Conservation (phyloP, 2,113 vertebrate species). For the Pogona vitticeps region DNA sequence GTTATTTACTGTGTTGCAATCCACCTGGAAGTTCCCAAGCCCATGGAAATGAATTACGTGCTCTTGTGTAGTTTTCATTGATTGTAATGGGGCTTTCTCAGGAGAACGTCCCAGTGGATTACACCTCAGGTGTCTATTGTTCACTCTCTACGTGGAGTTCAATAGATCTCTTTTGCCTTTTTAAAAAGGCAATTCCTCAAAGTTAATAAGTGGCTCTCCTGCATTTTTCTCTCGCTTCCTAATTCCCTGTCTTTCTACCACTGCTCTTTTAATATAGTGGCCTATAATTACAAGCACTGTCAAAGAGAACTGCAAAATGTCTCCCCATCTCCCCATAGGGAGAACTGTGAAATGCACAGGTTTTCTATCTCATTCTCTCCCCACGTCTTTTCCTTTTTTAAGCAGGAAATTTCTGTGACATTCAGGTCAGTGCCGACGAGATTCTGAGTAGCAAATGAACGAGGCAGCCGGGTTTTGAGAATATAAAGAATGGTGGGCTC, state of each 20-base stretch:
- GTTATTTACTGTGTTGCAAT: neutral
- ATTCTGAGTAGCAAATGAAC: slow-evolving; percentile 35
- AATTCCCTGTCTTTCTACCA: slow-evolving; percentile 31
- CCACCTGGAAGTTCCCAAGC: neutral
- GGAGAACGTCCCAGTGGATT: slow-evolving; percentile 22
- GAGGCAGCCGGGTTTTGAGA: slow-evolving; percentile 18
- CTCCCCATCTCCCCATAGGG: neutral
- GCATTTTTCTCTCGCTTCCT: slow-evolving; percentile 8
- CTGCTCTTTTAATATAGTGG: slow-evolving; percentile 19
- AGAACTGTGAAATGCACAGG: slow-evolving; percentile 6
- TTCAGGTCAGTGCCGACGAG: slow-evolving; percentile 12
- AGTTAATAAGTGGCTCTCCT: slow-evolving; percentile 6
- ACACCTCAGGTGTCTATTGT: slow-evolving; percentile 28
- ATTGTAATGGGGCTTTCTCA: neutral
- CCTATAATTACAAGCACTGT: slow-evolving; percentile 26
- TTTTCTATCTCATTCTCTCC: neutral
- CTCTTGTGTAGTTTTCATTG: neutral
- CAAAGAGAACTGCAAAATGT: neutral
- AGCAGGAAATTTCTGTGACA: neutral
- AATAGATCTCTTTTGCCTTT: slow-evolving; percentile 22
- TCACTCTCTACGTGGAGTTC: neutral
- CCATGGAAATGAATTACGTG: neutral
- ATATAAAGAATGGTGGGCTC: slow-evolving; percentile 29
- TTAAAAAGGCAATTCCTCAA: slow-evolving; percentile 30
- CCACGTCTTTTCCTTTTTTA: neutral